phyloP scores from a whole-genome alignment of 2,113 vertebrate genomes.

The Xyrauchen texanus region DNA sequence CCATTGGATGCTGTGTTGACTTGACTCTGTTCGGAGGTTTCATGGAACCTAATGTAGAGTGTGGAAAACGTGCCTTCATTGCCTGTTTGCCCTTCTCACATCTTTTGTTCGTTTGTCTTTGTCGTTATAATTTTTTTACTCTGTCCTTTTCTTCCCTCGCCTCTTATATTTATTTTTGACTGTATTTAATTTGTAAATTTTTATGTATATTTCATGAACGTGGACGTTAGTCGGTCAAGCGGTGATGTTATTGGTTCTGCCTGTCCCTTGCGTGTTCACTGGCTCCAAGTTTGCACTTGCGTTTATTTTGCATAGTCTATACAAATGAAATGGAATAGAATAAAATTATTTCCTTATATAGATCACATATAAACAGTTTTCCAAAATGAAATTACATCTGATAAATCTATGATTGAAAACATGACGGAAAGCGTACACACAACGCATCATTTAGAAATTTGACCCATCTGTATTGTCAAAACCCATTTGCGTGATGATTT shows the following conservation, averaged over 20 bases:
- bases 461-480: neutral
- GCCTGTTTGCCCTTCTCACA: constrained; percentile 29
- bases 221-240: constrained; percentile 44
- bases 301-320: neutral
- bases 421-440: neutral
- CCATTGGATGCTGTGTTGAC: constrained; percentile 48
- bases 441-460: neutral
- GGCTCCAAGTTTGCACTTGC: constrained; percentile 41
- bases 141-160: neutral
- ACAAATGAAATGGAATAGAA: neutral
- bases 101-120: constrained; percentile 36
- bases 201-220: constrained; percentile 35
- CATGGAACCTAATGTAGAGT: neutral
- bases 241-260: constrained; percentile 32
- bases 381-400: neutral
- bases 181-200: constrained; percentile 55
- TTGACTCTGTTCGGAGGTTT: neutral
- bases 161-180: constrained; percentile 55
- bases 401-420: neutral
- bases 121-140: constrained; percentile 39
- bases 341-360: neutral
- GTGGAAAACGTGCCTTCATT: constrained; percentile 67
- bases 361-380: neutral
- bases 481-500: neutral
- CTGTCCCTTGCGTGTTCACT: neutral